Conservation (phyloP, 2,113 vertebrate species). For the Tamias sibiricus region DNA sequence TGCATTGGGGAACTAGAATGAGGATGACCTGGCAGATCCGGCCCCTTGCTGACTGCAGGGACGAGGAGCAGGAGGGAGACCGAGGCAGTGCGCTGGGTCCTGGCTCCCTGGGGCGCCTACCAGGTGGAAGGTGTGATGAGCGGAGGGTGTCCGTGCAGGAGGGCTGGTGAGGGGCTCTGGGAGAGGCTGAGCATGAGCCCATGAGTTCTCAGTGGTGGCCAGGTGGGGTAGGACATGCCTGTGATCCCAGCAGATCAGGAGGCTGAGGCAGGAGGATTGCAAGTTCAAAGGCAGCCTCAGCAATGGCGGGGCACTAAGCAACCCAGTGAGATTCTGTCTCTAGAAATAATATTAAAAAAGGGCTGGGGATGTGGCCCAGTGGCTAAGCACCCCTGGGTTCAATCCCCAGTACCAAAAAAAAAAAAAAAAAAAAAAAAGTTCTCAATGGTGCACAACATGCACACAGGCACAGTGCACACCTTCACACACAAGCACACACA, state of each 20-base stretch:
- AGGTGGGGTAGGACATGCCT: no score
- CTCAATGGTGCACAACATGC: not conserved
- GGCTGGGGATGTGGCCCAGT: no score
- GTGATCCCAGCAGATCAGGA: no score
- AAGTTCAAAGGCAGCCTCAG: no score
- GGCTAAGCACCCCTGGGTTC: no score
- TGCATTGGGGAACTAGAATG: not conserved
- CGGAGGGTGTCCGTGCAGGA: rapidly evolving
- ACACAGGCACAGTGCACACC: rapidly evolving
- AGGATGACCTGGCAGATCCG: rapidly evolving
- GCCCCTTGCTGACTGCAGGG: rapidly evolving
- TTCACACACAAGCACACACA: no score
- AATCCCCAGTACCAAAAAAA: no score
- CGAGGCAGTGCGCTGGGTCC: rapidly evolving
- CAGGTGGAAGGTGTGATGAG: rapidly evolving
- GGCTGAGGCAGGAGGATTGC: no score
- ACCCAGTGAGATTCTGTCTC: no score
- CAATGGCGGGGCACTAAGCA: no score
- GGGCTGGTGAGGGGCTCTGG: rapidly evolving
- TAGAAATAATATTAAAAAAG: no score
- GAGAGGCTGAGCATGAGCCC: not conserved
- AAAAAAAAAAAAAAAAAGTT: not conserved
- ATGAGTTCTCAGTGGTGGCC: not conserved
- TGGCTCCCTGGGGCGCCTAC: not conserved
- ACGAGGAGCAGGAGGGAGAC: not conserved